These are phyloP conservation scores for Epistrophella euchroma DNA, from an alignment of 2,888 invertebrate species.

Conservation along the genomic window DNA sequence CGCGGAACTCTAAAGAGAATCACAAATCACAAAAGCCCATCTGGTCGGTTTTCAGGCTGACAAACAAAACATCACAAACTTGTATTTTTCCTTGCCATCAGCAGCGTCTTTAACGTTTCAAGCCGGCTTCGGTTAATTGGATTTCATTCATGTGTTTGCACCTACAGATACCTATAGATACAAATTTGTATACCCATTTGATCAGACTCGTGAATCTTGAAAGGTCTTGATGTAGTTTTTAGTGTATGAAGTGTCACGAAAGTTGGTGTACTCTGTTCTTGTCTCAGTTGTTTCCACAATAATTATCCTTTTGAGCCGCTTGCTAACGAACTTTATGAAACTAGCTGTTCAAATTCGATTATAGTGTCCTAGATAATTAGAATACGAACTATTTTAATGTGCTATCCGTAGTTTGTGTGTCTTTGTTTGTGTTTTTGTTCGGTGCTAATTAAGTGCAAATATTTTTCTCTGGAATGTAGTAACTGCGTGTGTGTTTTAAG, in stretches of 20 bases:
- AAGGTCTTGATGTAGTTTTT: neutral
- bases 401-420: conserved; percentile 4
- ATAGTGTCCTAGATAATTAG: conserved; percentile 50
- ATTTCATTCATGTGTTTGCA: conserved; percentile 38
- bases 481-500: conserved; percentile 44
- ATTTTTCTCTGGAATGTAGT: conserved; percentile 62
- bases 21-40: conserved; percentile 15
- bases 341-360: conserved; percentile 29
- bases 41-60: conserved; percentile 15
- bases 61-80: neutral
- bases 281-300: conserved; percentile 30
- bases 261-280: neutral
- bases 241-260: neutral
- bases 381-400: conserved; percentile 29
- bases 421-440: conserved; percentile 33
- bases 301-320: conserved; percentile 50
- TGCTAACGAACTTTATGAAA: conserved; percentile 14
- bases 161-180: conserved; percentile 15
- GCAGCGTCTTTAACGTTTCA: neutral
- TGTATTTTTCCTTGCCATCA: conserved; percentile 10
- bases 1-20: conserved; percentile 46
- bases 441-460: conserved; percentile 75
- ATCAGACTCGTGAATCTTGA: neutral
- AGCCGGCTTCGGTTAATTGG: conserved; percentile 56
- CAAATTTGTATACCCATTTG: neutral